A percentile compares a stretch with the other conserved stretches of the same genome.
phyloP scores from a whole-genome alignment of 2,888 invertebrate species.

The Hypomecis punctinalis region DNA sequence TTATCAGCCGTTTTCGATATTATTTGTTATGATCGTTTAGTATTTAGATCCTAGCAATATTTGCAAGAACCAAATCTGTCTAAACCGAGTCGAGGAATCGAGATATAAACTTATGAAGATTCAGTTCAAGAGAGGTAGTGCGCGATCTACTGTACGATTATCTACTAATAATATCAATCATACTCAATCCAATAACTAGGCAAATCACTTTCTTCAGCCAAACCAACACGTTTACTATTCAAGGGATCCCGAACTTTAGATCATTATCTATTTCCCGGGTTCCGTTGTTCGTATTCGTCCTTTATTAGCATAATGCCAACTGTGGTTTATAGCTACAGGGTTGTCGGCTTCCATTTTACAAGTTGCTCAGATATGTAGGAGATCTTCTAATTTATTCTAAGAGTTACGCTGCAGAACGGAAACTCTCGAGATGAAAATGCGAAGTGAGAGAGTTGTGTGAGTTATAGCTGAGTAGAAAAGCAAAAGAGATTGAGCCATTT shows the following conservation, averaged over 20 bases:
- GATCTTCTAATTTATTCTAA: conserved; percentile 23
- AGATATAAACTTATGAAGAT: too few species aligned
- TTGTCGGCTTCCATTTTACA: conserved; percentile 16
- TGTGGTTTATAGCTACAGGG: conserved; percentile 22
- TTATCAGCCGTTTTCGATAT: too few species aligned
- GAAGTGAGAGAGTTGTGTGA: neutral
- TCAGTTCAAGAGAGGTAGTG: too few species aligned
- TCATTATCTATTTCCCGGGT: conserved; percentile 34
- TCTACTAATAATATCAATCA: too few species aligned
- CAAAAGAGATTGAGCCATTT: too few species aligned
- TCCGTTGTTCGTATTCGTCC: conserved; percentile 27
- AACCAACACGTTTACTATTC: conserved; percentile 11
- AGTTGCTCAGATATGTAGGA: conserved; percentile 18
- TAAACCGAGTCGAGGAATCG: too few species aligned
- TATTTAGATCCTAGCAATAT: too few species aligned
- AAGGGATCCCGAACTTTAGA: conserved; percentile 22
- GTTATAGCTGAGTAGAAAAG: neutral
- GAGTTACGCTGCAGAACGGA: conserved; percentile 18
- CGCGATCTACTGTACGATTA: too few species aligned
- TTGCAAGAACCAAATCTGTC: too few species aligned
- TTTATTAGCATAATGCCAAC: conserved; percentile 34
- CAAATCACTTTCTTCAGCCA: conserved; percentile 2
- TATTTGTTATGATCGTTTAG: too few species aligned
- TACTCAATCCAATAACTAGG: neutral
- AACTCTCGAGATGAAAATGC: conserved; percentile 5